Evolutionary conservation across 1,140 invertebrate species (phyloP), one percentile per base, ranked within the genome.

Genomic region (Drosophila aff.): DNA sequence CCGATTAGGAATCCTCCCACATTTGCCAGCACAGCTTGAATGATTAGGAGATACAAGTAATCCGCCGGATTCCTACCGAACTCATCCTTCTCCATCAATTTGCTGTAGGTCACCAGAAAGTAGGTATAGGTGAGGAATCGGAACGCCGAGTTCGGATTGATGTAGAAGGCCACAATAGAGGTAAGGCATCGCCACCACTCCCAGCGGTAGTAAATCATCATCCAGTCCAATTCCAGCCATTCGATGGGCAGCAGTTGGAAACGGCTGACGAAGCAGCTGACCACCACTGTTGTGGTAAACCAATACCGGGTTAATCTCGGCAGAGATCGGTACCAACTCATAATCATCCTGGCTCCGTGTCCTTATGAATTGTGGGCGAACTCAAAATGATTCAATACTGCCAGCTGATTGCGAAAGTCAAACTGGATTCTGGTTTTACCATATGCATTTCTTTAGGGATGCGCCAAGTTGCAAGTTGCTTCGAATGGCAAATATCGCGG

Each of bases 81-180:
- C 80, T 96, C 95, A 94, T 97, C 97, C 79, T 95, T 97, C 94
- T 99, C 99, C 60, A 99, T 93, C 74, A 96, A 94, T 52, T 77
- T 72, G 53, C 91, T 91, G 47, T 92, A 92, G 49, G 97, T 94
- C 4, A 99, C 99, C 7, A 99, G 93, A 93, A 99, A 99, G 93
- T 99, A 99, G 71, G 99, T 96, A 94, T 99, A 99, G 65, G 99
- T 96, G 38, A 99, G 94, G 93, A 98, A 99, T 92, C 99, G 98
- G 93, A 99, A 99, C 21, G 99, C 99, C 11, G 97, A 98, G 6
- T 94, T 93, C 6, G 97, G 97, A 52, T 94, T 96, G 28, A 99
- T 95, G 2, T 99, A 99, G 92, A 99, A 99, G 93, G 95, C 99
- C 90, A 99, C 97, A 7, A 99, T 92, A 26, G 97, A 96, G 62